Evolutionary conservation across 2,888 invertebrate genomes (phyloP).

Genomic region (Sicus ferrugineus): DNA sequence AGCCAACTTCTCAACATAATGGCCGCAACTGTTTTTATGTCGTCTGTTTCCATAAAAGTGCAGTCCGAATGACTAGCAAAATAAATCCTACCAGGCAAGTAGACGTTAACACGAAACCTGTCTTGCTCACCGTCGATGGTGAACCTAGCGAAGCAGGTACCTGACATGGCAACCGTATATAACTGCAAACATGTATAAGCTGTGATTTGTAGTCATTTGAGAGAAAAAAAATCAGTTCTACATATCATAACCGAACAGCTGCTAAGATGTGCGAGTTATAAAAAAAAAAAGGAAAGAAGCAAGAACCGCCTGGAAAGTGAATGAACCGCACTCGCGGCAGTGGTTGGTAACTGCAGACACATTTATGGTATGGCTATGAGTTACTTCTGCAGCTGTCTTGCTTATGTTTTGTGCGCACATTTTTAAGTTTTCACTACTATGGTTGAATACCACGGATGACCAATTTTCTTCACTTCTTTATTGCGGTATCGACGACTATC

Average conservation of each 20-base stretch:
- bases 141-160: background rate
- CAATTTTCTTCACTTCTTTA: too few relatives aligned
- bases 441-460: constrained; percentile 26
- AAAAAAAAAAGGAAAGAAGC: background rate
- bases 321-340: constrained; percentile 26
- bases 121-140: too few relatives aligned
- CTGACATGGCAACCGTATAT: background rate
- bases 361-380: constrained; percentile 11
- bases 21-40: too few relatives aligned
- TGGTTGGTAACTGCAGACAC: background rate
- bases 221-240: constrained; percentile 15
- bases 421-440: constrained; percentile 31
- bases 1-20: too few relatives aligned
- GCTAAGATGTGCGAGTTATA: background rate
- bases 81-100: too few relatives aligned
- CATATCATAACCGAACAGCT: background rate
- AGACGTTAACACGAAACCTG: too few relatives aligned
- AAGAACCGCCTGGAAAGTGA: constrained; percentile 15
- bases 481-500: background rate
- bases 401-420: constrained; percentile 23
- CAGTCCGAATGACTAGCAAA: too few relatives aligned
- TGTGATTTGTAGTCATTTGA: background rate
- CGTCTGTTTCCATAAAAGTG: too few relatives aligned
- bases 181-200: too few relatives aligned
- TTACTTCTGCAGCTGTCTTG: background rate